Conservation (phyloP, 2,113 vertebrate genomes). For the Erpornis zantholeuca region DNA sequence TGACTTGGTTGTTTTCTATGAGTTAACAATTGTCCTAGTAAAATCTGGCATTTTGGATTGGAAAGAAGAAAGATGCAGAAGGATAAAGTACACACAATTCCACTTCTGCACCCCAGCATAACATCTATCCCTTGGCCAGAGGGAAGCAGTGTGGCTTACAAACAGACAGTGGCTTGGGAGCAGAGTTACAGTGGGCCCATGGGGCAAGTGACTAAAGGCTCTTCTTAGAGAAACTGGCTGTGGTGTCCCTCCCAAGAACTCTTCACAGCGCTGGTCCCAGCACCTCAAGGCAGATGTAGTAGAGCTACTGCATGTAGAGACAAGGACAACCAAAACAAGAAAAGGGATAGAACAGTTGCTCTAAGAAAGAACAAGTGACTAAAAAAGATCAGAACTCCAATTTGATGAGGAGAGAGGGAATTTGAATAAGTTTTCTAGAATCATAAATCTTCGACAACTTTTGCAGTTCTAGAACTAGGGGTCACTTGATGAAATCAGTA, state of each 20-base stretch:
- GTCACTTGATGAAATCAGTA: not conserved
- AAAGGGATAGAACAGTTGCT: not conserved
- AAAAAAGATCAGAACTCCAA: not conserved
- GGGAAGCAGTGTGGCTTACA: not conserved
- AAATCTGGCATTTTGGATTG: not conserved
- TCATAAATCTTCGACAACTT: not conserved
- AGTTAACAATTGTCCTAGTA: not conserved
- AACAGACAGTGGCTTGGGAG: not conserved
- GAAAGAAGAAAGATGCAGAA: not conserved
- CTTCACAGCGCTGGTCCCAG: not conserved
- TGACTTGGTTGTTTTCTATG: not conserved
- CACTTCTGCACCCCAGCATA: not conserved
- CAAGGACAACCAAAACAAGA: not conserved
- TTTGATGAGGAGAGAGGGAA: not conserved
- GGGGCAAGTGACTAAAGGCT: not conserved
- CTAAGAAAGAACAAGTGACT: not conserved
- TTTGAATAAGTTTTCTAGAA: not conserved
- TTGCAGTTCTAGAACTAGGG: not conserved
- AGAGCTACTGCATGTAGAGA: not conserved
- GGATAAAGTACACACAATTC: not conserved
- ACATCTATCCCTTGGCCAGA: not conserved
- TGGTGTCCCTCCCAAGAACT: not conserved
- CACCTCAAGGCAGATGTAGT: not conserved
- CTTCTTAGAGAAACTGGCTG: not conserved
- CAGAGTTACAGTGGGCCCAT: not conserved